phyloP scores from a whole-genome alignment of 1,140 invertebrate species.

The Atta texana region DNA sequence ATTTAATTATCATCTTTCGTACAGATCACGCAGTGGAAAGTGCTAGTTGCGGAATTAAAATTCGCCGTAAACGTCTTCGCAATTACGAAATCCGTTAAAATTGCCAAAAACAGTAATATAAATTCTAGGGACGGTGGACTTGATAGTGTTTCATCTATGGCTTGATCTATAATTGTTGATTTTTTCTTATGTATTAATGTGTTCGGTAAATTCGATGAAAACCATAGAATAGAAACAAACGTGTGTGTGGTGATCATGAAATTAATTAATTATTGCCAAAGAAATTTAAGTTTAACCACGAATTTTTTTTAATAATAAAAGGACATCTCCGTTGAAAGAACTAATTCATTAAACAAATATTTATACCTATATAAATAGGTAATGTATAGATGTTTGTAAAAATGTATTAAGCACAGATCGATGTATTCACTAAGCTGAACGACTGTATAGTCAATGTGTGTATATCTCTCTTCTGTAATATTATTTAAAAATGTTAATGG shows the following conservation, averaged over 20 bases:
- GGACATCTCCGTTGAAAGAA: too few species aligned
- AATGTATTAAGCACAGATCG: too few species aligned
- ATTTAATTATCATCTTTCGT: conserved; percentile 56
- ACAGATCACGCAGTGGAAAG: conserved; percentile 88
- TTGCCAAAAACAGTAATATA: conserved; percentile 76
- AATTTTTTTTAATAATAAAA: too few species aligned
- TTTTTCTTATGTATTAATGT: conserved; percentile 81
- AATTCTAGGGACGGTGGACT: conserved; percentile 66
- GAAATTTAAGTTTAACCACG: neutral
- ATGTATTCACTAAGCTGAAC: too few species aligned
- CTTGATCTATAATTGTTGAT: conserved; percentile 79
- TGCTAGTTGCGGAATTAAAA: conserved; percentile 88
- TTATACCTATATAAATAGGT: too few species aligned
- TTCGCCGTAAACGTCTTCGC: conserved; percentile 89
- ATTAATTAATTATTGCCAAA: conserved; percentile 60
- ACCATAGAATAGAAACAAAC: conserved; percentile 77
- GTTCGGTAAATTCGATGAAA: conserved; percentile 81
- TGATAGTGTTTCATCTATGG: conserved; percentile 73
- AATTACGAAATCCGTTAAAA: conserved; percentile 88
- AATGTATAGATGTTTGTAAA: too few species aligned
- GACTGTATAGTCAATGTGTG: too few species aligned
- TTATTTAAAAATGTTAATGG: too few species aligned
- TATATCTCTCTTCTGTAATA: too few species aligned
- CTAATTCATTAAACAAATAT: too few species aligned
- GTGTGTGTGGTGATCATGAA: conserved; percentile 71